These are phyloP conservation scores for Mercenaria mercenaria DNA, from an alignment of 1,140 invertebrate species.

Conservation along the genomic window DNA sequence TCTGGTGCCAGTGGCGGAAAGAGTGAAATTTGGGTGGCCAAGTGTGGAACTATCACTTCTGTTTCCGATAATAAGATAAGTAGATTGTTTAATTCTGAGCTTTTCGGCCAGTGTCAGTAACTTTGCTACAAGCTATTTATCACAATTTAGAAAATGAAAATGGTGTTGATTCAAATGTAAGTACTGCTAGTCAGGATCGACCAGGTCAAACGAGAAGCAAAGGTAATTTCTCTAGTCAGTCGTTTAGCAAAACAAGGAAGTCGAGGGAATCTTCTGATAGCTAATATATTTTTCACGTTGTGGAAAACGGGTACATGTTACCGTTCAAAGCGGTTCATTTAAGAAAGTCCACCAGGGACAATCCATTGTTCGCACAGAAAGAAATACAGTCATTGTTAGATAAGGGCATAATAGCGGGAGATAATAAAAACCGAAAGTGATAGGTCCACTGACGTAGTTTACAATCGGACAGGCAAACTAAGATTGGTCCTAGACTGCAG, in stretches of 20 bases:
- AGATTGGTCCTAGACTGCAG: too few species aligned
- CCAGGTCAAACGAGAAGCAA: too few species aligned
- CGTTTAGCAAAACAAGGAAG: constrained; percentile 7
- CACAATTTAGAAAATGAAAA: too few species aligned
- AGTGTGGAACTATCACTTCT: neutral
- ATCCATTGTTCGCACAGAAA: constrained; percentile 15
- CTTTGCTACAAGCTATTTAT: too few species aligned
- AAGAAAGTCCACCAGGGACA: constrained; percentile 49
- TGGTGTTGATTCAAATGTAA: too few species aligned
- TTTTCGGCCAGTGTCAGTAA: too few species aligned
- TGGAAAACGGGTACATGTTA: constrained; percentile 46
- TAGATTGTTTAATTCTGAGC: neutral
- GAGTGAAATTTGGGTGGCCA: neutral
- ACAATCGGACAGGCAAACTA: constrained; percentile 6
- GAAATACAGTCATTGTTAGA: constrained; percentile 26
- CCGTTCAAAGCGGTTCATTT: constrained; percentile 45
- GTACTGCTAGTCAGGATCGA: too few species aligned
- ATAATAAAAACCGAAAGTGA: constrained; percentile 9
- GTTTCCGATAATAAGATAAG: neutral
- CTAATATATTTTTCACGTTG: constrained; percentile 28
- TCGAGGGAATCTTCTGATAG: constrained; percentile 30
- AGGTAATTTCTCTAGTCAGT: constrained; percentile 6
- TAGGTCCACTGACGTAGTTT: constrained; percentile 52
- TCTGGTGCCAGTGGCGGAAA: too few species aligned
- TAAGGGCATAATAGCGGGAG: constrained; percentile 31